Evolutionary conservation across 2,113 vertebrate genomes (phyloP).

Genomic region (Himantopus leucocephalus): DNA sequence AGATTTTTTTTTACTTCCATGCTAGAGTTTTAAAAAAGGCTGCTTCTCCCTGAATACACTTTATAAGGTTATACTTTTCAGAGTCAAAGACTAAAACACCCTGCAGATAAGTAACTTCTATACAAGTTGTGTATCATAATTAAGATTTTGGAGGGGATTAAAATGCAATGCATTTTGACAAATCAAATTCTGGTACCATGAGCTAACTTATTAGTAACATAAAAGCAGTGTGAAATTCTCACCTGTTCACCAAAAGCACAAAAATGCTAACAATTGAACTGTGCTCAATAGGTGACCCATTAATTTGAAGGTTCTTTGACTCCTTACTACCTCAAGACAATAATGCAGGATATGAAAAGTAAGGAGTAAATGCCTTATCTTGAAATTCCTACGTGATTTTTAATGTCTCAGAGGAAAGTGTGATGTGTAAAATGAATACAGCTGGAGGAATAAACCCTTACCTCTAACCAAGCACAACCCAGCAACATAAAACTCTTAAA

Average conservation of each 20-base stretch:
- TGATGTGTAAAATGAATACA: not conserved
- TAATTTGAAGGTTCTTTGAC: not conserved
- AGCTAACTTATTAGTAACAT: not conserved
- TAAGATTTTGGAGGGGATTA: not conserved
- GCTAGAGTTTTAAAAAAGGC: not conserved
- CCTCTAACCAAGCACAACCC: not conserved
- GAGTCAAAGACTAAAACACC: not conserved
- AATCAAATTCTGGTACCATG: not conserved
- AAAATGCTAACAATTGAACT: not conserved
- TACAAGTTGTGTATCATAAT: accelerated
- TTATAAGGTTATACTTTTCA: not conserved
- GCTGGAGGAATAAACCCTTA: not conserved
- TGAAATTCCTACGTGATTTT: not conserved
- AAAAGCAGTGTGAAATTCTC: not conserved
- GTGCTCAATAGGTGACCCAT: not conserved
- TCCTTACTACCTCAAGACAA: not conserved
- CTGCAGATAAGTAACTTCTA: not conserved
- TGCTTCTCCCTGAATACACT: not conserved
- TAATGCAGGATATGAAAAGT: not conserved
- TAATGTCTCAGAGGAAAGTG: not conserved
- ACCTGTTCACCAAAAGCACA: not conserved
- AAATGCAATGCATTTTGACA: not conserved
- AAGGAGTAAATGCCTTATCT: not conserved
- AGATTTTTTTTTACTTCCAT: not conserved
- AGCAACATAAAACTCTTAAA: not conserved